Conservation (phyloP, 2,888 invertebrate genomes). For the Octodonta nipae region DNA sequence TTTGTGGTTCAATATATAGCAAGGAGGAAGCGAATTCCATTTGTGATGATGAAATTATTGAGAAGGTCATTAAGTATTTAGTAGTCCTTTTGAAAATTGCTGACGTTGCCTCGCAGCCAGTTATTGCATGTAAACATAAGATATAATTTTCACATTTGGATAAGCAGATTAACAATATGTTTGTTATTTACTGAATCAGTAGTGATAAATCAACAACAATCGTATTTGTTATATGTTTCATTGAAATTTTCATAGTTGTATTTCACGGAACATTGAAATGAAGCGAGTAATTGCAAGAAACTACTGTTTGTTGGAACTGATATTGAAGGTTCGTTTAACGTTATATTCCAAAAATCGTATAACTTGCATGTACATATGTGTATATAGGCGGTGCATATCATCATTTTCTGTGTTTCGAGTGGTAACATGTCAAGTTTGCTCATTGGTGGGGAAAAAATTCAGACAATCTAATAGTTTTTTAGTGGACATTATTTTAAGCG, state of each 20-base stretch:
- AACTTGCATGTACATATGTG: not conserved
- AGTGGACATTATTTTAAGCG: too few species aligned
- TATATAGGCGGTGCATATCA: not conserved
- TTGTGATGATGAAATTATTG: constrained; percentile 14
- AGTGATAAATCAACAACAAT: not conserved
- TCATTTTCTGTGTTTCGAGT: not conserved
- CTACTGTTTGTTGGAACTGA: constrained; percentile 1
- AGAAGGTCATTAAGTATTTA: constrained; percentile 9
- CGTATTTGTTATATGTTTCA: constrained; percentile 2
- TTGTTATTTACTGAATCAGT: constrained; percentile 1
- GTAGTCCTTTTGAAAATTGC: constrained; percentile 6
- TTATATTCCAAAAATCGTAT: too few species aligned
- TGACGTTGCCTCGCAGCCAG: constrained; percentile 2
- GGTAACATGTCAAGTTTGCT: not conserved
- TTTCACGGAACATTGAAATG: constrained; percentile 1
- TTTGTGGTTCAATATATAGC: constrained; percentile 10
- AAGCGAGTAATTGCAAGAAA: too few species aligned
- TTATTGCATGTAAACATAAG: constrained; percentile 3
- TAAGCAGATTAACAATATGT: not conserved
- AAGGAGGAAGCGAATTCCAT: constrained; percentile 22
- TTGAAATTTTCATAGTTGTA: constrained; percentile 1
- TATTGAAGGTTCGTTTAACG: too few species aligned
- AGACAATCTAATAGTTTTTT: too few species aligned
- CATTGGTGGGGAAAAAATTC: not conserved
- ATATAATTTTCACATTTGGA: constrained; percentile 4